These are phyloP conservation scores for Clivina fossor DNA, from an alignment of 2,888 invertebrate genomes.

Conservation along the genomic window DNA sequence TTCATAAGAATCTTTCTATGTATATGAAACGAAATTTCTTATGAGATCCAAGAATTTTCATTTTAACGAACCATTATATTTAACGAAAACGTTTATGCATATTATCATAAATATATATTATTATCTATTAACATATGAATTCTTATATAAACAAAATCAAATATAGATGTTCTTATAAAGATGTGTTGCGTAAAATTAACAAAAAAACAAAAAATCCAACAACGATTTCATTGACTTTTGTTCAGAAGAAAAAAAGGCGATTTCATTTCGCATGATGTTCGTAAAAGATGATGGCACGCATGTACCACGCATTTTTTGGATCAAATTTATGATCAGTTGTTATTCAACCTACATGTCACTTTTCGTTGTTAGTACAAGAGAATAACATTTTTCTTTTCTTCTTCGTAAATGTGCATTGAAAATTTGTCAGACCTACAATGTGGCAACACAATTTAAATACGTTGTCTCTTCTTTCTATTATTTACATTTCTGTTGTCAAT, in stretches of 20 bases:
- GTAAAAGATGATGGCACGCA: neutral
- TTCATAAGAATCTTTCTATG: no score
- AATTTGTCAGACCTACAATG: constrained; percentile 12
- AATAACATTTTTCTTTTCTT: constrained; percentile 4
- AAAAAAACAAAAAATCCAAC: no score
- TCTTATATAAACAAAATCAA: no score
- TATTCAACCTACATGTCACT: neutral
- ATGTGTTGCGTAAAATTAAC: no score
- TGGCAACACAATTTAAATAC: constrained; percentile 26
- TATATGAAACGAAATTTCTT: no score
- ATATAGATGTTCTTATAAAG: no score
- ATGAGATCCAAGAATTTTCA: no score
- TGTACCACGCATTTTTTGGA: neutral
- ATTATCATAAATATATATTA: no score
- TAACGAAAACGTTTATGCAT: no score
- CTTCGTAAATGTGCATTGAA: neutral
- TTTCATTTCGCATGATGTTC: neutral
- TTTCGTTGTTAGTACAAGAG: neutral
- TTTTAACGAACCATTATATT: no score
- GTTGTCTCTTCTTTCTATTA: constrained; percentile 27
- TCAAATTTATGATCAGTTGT: neutral
- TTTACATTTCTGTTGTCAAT: constrained; percentile 30
- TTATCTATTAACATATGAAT: no score
- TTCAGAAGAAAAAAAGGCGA: neutral
- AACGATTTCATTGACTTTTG: neutral